Base-by-base conservation (phyloP, 2,797 vertebrate species). In the Meda fulgida region DNA sequence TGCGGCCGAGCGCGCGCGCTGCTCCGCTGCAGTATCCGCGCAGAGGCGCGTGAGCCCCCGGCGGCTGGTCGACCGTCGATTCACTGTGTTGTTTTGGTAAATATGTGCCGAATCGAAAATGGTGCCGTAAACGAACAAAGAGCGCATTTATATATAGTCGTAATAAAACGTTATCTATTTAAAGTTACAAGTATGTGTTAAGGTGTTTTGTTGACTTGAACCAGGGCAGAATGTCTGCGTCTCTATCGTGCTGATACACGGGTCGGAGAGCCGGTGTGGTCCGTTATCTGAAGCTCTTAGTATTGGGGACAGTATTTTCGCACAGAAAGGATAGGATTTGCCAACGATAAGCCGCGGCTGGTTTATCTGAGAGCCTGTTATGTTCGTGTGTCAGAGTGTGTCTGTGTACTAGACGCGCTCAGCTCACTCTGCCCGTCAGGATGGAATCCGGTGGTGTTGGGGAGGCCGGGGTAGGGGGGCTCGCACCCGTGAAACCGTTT, bases 361-460 rank as follows among this genome's bases (percentile, higher is more conserved):
- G 75, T 71, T 46, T 48, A 21, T 79, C 43, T 51, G 23, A 51
- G 21, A 23, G 51, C 78, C 23, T 63, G 78, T 18, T 48, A 85
- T 81, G 73, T 73, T 53, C 18, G 9, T 19, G 60, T 73, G 79
- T 75, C n/a, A 21, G 40, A 58, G 38, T n/a, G 66, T 55, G 26
- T 70, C 10, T 48, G 46, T 83, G 34, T 31, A 19, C 29, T 69
- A 48, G 48, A 67, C 65, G 19, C 55, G 26, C 70, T 75, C 21
- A n/a, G 53, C 67, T 71, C 31, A 18, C 51, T 60, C 72, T 23
- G 58, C 78, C 67, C 46, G 75, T 77, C 65, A 89, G 36, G 7
- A 95, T 97, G 96, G 94, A 94, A 81, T 90, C 91, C 3, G 84
- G 87, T 0, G 90, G 93, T 77, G 91, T 89, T 76, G 88, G 92